These are phyloP conservation scores for Python bivittatus DNA, from an alignment of 2,113 vertebrate species.

Conservation along the genomic window DNA sequence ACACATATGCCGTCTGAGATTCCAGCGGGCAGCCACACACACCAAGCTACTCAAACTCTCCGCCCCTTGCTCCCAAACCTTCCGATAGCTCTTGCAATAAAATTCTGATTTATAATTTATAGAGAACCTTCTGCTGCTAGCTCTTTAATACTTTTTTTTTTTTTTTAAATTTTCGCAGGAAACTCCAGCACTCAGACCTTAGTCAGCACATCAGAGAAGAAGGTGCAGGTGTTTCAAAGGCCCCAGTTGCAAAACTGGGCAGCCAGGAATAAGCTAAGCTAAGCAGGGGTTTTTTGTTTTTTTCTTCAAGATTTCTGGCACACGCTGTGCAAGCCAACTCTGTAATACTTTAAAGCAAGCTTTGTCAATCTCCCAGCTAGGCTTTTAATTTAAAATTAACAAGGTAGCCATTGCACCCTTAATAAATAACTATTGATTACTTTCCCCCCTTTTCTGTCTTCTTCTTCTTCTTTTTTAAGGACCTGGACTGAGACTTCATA, in stretches of 20 bases:
- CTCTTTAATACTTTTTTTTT: not conserved
- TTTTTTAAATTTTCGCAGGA: slow-evolving; percentile 15
- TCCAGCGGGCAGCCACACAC: slow-evolving; percentile 35
- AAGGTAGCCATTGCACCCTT: slow-evolving; percentile 47
- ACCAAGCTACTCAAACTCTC: not conserved
- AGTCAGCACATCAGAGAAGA: slow-evolving; percentile 27
- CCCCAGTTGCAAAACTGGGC: not conserved
- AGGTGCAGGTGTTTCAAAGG: slow-evolving; percentile 35
- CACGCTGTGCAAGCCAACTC: slow-evolving; percentile 5
- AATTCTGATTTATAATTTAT: slow-evolving; percentile 54
- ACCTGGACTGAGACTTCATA: slow-evolving; percentile 32
- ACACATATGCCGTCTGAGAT: not conserved
- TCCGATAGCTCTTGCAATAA: slow-evolving; percentile 20
- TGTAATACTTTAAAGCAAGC: slow-evolving; percentile 53
- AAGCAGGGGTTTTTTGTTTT: not conserved
- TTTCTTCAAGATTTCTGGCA: slow-evolving; percentile 19
- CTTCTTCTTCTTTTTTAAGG: slow-evolving; percentile 1
- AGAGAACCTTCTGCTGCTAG: slow-evolving; percentile 33
- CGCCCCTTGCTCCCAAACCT: not conserved
- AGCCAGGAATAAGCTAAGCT: not conserved
- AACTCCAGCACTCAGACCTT: slow-evolving; percentile 10
- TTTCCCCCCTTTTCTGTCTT: not conserved
- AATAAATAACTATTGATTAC: slow-evolving; percentile 63
- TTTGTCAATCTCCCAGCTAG: slow-evolving; percentile 47
- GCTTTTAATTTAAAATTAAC: slow-evolving; percentile 54